Conservation (phyloP, 1,140 invertebrate species). For the Drosophila sproati region DNA sequence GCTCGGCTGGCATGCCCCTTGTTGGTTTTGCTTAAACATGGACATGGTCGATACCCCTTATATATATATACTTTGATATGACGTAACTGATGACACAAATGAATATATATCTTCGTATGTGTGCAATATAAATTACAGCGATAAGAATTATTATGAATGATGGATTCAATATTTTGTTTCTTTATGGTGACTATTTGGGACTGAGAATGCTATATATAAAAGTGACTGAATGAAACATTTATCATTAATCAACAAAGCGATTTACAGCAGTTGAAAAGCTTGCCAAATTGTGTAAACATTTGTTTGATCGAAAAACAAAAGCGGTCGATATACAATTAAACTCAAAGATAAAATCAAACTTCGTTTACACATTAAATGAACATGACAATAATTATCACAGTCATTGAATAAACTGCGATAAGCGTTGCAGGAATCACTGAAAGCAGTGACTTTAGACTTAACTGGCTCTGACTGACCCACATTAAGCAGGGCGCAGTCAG, state of each 20-base stretch:
- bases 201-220: neutral
- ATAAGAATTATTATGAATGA: neutral
- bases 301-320: neutral
- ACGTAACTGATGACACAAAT: neutral
- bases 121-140: neutral
- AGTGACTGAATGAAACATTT: slow-evolving; percentile 2
- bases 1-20: neutral
- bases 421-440: neutral
- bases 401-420: neutral
- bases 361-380: neutral
- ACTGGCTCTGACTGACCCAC: slow-evolving; percentile 20
- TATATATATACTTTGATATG: neutral
- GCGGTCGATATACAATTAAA: neutral
- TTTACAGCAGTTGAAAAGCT: neutral
- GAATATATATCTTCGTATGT: neutral
- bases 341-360: neutral
- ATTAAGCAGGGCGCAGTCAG: slow-evolving; percentile 19
- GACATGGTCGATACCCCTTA: neutral
- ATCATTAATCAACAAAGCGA: slow-evolving; percentile 15
- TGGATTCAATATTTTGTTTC: neutral
- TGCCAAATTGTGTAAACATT: slow-evolving; percentile 17
- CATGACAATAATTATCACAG: neutral
- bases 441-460: slow-evolving; percentile 15
- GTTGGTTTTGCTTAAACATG: neutral
- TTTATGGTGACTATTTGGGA: neutral